Conservation (phyloP, 2,113 vertebrate genomes). For the Eurypyga helias region DNA sequence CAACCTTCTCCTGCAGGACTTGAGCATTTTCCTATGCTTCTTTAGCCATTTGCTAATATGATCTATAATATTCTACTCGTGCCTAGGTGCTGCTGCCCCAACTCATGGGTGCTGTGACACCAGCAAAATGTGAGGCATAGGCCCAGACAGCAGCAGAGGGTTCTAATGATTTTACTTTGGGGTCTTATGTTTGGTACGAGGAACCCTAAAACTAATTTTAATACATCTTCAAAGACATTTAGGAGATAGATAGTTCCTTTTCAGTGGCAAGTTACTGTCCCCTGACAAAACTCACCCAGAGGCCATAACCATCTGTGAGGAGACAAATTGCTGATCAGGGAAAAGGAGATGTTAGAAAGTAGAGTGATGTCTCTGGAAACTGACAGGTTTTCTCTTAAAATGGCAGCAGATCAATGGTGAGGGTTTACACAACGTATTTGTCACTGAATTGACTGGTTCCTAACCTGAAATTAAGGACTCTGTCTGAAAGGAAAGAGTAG, state of each 20-base stretch:
- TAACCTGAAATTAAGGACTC: not conserved
- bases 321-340: not conserved
- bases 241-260: not conserved
- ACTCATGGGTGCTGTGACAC: not conserved
- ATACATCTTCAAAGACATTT: not conserved
- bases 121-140: not conserved
- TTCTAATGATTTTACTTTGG: not conserved
- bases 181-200: not conserved
- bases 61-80: not conserved
- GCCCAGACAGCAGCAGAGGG: not conserved
- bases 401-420: not conserved
- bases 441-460: not conserved
- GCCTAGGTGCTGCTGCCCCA: not conserved
- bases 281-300: not conserved
- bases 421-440: not conserved
- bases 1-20: not conserved
- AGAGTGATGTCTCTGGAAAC: not conserved
- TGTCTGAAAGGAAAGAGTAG: not conserved
- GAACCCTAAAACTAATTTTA: not conserved
- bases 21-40: not conserved
- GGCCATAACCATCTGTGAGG: not conserved
- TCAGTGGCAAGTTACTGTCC: not conserved
- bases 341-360: not conserved
- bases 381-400: not conserved
- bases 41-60: not conserved